phyloP scores from a whole-genome alignment of 1,140 invertebrate species.

The Limonius californicus region DNA sequence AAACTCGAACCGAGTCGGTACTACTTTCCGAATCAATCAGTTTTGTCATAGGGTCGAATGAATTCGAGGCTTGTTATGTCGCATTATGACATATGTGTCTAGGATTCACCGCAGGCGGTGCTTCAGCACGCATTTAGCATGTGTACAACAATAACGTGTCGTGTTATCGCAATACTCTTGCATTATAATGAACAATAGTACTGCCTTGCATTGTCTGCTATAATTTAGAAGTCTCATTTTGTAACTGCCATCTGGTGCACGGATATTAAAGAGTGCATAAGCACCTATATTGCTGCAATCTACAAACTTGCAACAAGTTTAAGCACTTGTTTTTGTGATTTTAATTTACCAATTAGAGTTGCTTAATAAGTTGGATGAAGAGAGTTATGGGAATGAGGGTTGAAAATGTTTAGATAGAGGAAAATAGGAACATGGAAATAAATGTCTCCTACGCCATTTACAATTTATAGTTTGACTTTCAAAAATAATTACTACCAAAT shows the following conservation, averaged over 20 bases:
- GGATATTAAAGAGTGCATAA: background rate
- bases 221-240: background rate
- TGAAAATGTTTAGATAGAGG: no score
- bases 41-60: background rate
- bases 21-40: background rate
- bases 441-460: no score
- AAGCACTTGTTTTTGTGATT: no score
- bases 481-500: no score
- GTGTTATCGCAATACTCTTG: background rate
- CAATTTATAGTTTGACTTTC: no score
- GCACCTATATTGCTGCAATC: no score
- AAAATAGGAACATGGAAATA: no score
- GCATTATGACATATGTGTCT: background rate
- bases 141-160: background rate
- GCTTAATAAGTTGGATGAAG: no score
- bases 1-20: background rate
- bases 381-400: no score
- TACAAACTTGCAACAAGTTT: no score
- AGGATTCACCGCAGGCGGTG: background rate
- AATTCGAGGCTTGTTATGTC: background rate
- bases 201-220: background rate
- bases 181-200: background rate
- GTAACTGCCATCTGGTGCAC: background rate
- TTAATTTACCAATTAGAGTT: no score
- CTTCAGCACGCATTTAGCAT: background rate